Evolutionary conservation across 2,113 vertebrate species (phyloP).

Genomic region (Melanostigma gelatinosum): DNA sequence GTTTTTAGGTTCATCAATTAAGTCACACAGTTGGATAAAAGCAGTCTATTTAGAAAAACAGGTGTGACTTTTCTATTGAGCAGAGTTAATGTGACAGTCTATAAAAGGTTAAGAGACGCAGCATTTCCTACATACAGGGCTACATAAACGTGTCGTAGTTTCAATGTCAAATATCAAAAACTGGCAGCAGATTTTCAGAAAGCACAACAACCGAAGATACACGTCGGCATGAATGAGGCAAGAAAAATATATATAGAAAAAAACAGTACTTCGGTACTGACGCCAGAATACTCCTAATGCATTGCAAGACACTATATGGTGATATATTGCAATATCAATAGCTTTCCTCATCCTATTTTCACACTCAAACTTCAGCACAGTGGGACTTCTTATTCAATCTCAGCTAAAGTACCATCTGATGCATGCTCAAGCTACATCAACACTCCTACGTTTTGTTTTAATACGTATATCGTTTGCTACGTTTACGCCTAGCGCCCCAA

Average conservation of each 20-base stretch:
- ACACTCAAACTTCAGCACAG: constrained; percentile 4
- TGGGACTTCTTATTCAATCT: neutral
- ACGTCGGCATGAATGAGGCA: neutral
- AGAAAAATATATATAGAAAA: neutral
- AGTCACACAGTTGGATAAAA: no score
- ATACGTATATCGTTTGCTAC: no score
- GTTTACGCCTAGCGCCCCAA: no score
- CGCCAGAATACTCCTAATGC: neutral
- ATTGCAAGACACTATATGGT: neutral
- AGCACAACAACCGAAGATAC: neutral
- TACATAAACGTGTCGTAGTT: neutral
- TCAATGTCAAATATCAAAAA: constrained; percentile 3
- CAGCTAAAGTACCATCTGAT: constrained; percentile 19
- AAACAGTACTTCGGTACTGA: neutral
- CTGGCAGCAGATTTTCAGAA: neutral
- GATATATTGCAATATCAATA: neutral
- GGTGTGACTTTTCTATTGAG: neutral
- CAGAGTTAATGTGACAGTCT: neutral
- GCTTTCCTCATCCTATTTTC: neutral
- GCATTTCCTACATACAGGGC: neutral
- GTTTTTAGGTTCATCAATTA: no score
- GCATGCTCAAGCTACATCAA: neutral
- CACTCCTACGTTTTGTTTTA: no score
- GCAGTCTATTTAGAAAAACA: no score
- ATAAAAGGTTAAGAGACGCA: neutral